These are phyloP conservation scores for Stomatorhinus ivindoensis DNA, from an alignment of 2,113 vertebrate genomes.

Conservation along the genomic window DNA sequence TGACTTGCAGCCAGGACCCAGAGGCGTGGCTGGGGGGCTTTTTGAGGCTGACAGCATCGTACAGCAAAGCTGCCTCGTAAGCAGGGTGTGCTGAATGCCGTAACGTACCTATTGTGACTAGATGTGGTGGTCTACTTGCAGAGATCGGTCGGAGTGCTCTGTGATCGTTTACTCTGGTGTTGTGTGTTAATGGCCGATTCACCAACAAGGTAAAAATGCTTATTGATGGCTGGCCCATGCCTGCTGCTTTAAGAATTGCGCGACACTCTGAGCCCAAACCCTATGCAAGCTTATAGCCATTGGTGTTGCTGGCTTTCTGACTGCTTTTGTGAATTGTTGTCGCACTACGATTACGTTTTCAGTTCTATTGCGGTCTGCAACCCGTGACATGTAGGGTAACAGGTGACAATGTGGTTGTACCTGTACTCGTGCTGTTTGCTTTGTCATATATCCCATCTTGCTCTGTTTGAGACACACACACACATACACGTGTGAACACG, in stretches of 20 bases:
- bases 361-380: background rate
- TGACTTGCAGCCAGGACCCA: background rate
- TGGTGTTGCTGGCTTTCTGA: background rate
- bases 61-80: background rate
- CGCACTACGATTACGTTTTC: background rate
- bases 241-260: background rate
- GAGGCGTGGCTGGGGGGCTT: background rate
- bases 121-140: background rate
- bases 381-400: background rate
- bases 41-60: background rate
- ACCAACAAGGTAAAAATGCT: background rate
- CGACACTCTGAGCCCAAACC: background rate
- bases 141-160: background rate
- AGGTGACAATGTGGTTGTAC: background rate
- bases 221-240: background rate
- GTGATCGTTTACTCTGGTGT: background rate
- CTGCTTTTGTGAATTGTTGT: background rate
- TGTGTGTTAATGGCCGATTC: background rate
- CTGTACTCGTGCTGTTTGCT: background rate
- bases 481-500: background rate
- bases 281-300: background rate
- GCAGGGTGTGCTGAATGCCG: background rate
- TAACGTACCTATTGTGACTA: background rate
- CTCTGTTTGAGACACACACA: background rate
- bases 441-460: background rate